A percentile compares a stretch with the other conserved stretches of the same genome.
phyloP scores from a whole-genome alignment of 2,797 vertebrate genomes.

The Falco biarmicus region DNA sequence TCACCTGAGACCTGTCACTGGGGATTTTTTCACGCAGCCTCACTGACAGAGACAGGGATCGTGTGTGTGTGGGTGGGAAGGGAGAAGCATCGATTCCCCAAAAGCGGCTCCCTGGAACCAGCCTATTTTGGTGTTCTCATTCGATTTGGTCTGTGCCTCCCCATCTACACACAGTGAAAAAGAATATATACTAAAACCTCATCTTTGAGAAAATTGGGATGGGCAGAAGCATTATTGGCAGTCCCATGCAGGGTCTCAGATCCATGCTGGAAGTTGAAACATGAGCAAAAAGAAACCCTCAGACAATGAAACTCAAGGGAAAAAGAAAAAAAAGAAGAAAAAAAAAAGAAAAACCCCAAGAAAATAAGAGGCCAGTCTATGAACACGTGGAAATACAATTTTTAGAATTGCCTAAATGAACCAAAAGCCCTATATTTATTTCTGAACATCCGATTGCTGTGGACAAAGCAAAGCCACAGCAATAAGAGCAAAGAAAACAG shows the following conservation, averaged over 20 bases:
- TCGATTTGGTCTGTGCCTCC: background rate
- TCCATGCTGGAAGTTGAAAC: background rate
- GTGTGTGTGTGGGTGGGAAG: background rate
- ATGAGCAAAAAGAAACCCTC: background rate
- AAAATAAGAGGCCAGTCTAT: background rate
- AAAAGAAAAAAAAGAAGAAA: background rate
- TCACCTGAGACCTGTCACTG: background rate
- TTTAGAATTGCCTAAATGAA: background rate
- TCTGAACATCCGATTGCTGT: background rate
- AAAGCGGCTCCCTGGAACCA: background rate
- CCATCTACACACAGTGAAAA: rapidly evolving
- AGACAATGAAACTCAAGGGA: background rate
- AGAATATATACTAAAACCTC: background rate
- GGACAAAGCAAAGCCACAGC: background rate
- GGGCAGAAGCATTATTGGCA: background rate
- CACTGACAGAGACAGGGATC: background rate
- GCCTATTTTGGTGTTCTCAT: background rate
- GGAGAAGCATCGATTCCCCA: background rate
- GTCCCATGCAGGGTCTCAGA: background rate
- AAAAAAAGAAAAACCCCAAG: background rate
- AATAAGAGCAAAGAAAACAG: background rate
- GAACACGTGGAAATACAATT: background rate
- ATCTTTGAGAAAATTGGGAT: background rate
- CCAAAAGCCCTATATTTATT: background rate
- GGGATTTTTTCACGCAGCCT: background rate